Percentiles rank a stretch among this genome's conserved stretches.
phyloP scores from a whole-genome alignment of 2,797 vertebrate species.

The Poeciliopsis infans region DNA sequence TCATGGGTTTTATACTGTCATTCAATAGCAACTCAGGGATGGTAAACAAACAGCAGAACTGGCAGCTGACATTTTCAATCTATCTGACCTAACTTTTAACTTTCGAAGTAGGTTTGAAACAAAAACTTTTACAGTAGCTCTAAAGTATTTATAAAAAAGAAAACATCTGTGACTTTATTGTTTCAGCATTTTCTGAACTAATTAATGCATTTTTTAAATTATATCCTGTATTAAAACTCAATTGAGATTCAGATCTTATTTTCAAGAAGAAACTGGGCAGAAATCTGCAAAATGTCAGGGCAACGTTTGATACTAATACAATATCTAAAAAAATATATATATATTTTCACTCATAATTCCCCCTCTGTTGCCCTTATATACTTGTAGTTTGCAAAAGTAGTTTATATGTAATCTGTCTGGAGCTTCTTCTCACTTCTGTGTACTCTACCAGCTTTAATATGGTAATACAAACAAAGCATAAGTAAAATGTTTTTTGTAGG shows the following conservation, averaged over 20 bases:
- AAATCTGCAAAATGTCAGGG: neutral
- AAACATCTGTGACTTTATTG: neutral
- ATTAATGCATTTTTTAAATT: no score
- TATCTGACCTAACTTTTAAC: neutral
- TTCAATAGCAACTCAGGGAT: conserved; percentile 10
- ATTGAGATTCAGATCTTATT: no score
- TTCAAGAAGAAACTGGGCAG: no score
- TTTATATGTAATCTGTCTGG: neutral
- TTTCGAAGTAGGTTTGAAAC: neutral
- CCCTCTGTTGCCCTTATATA: neutral
- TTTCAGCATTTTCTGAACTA: neutral
- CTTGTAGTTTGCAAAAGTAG: neutral
- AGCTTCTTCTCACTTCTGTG: conserved; percentile 1
- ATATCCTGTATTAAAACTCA: no score
- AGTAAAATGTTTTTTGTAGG: neutral
- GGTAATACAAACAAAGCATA: neutral
- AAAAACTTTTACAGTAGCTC: neutral
- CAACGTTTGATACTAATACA: neutral
- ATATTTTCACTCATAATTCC: neutral
- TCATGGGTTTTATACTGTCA: neutral
- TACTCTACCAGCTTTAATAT: neutral
- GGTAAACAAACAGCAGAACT: conserved; percentile 15
- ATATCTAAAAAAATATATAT: no score
- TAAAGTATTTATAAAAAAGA: neutral
- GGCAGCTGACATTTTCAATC: conserved; percentile 30